Conservation (phyloP, 2,888 invertebrate genomes). For the Noctua pronuba region DNA sequence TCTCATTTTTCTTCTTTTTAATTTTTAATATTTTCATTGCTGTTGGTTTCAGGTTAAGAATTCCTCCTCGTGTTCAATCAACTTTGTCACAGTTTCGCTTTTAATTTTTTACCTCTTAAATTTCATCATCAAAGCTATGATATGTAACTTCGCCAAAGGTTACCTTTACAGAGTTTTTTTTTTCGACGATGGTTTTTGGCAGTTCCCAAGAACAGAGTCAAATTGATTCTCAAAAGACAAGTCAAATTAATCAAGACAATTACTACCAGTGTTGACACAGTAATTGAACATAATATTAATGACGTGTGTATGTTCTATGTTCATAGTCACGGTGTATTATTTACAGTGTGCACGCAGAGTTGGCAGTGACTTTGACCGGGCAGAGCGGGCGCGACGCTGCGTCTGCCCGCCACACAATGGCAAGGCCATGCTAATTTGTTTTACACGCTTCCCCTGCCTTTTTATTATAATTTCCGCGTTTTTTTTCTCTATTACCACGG, state of each 20-base stretch:
- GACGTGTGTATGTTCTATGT: constrained; percentile 15
- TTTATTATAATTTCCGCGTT: constrained; percentile 69
- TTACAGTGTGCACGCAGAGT: constrained; percentile 57
- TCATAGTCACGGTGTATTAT: constrained; percentile 58
- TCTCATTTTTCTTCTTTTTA: not conserved
- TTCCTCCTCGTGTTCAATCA: not conserved
- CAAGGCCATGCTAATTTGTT: constrained; percentile 78
- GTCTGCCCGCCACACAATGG: constrained; percentile 73
- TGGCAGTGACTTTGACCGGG: constrained; percentile 83
- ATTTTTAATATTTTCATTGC: constrained; percentile 18
- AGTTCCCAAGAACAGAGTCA: constrained; percentile 3
- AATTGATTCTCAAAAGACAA: constrained; percentile 14
- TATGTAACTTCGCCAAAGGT: not conserved
- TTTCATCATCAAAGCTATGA: not conserved
- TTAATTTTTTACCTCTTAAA: constrained; percentile 11
- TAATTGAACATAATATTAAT: constrained; percentile 29
- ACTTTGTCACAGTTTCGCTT: constrained; percentile 11
- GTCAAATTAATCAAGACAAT: not conserved
- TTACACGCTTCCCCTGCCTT: constrained; percentile 71
- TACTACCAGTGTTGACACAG: not conserved
- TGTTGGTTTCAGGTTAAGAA: constrained; percentile 6
- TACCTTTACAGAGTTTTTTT: not conserved
- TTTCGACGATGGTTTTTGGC: constrained; percentile 4
- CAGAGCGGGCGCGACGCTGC: constrained; percentile 66
- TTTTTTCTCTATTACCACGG: constrained; percentile 54